These are phyloP conservation scores for Hydrochoerus hydrochaeris DNA, from an alignment of 2,113 vertebrate genomes.

Conservation along the genomic window DNA sequence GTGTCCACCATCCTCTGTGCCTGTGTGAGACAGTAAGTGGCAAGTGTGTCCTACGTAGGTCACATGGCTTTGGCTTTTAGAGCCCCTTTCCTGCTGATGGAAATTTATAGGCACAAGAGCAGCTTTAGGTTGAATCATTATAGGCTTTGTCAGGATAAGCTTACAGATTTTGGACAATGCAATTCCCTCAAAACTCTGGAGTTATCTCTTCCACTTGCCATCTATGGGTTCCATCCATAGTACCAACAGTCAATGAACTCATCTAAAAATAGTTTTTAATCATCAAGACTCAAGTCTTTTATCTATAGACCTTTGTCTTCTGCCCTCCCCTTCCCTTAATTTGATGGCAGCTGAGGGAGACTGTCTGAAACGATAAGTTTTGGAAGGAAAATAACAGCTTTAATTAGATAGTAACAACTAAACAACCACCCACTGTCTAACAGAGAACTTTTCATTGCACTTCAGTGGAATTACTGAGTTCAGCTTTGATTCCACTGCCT, in stretches of 20 bases:
- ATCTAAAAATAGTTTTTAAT: conserved; percentile 46
- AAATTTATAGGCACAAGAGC: not conserved
- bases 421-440: not conserved
- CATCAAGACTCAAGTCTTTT: not conserved
- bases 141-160: not conserved
- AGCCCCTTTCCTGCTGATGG: not conserved
- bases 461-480: not conserved
- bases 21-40: not conserved
- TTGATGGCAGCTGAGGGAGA: not conserved
- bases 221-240: not conserved
- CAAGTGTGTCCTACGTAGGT: fast-evolving
- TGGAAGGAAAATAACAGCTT: conserved; percentile 22
- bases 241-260: not conserved
- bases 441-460: conserved; percentile 11
- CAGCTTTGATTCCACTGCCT: not conserved
- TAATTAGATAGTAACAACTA: not conserved
- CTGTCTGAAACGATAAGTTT: not conserved
- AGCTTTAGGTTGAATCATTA: not conserved
- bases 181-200: not conserved
- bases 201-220: not conserved
- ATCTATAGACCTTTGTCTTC: conserved; percentile 4
- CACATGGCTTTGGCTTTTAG: not conserved
- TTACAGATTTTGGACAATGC: not conserved
- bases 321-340: not conserved
- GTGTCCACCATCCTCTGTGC: not conserved